A percentile compares a stretch with the other conserved stretches of the same genome.
Conservation (phyloP, 2,888 invertebrate genomes). For the Cyaniris semiargus region DNA sequence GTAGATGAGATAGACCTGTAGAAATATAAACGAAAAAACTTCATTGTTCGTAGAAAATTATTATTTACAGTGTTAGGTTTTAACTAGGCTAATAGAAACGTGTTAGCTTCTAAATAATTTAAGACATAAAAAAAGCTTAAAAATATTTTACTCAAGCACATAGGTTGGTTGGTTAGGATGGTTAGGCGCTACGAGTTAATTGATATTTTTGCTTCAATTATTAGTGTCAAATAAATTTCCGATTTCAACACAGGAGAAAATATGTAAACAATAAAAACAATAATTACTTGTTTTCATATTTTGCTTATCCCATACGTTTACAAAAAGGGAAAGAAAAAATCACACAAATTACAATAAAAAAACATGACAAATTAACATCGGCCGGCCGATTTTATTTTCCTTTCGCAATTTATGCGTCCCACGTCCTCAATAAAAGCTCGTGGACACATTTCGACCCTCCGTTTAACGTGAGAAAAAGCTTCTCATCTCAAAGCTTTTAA, state of each 20-base stretch:
- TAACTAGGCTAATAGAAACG: too few relatives aligned
- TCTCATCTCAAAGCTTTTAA: slow-evolving; percentile 31
- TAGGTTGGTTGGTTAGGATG: too few relatives aligned
- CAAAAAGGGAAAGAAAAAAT: neutral
- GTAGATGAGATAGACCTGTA: too few relatives aligned
- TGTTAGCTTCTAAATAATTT: too few relatives aligned
- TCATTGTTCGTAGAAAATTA: too few relatives aligned
- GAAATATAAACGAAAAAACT: too few relatives aligned
- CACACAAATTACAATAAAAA: slow-evolving; percentile 23
- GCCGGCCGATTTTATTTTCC: slow-evolving; percentile 39
- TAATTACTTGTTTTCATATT: neutral
- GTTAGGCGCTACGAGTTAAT: too few relatives aligned
- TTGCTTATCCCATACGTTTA: neutral
- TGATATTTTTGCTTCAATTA: too few relatives aligned
- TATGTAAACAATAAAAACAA: neutral
- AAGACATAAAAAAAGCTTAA: too few relatives aligned
- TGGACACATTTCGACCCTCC: slow-evolving; percentile 38
- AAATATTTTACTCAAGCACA: too few relatives aligned
- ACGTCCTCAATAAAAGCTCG: slow-evolving; percentile 41
- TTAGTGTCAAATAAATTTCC: too few relatives aligned
- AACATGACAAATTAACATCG: slow-evolving; percentile 30
- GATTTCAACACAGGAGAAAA: neutral
- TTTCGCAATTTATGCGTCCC: slow-evolving; percentile 43
- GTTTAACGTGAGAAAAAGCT: slow-evolving; percentile 33
- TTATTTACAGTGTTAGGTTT: too few relatives aligned